Evolutionary conservation across 1,140 invertebrate genomes (phyloP).

Genomic region (Oryctes rhinoceros): DNA sequence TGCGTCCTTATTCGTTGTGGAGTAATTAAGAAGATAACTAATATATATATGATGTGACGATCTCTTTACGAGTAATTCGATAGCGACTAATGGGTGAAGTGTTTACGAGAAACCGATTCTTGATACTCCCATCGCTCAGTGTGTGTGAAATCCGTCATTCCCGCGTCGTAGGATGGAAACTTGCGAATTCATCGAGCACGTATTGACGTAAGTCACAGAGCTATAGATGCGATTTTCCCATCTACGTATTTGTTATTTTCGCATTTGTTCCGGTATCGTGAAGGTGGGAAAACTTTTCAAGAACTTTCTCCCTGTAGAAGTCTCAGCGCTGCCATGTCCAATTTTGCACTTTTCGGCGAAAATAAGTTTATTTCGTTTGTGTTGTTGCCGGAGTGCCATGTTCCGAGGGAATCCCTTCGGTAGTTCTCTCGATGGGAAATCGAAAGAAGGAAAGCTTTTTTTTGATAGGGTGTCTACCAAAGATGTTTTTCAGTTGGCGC

Average conservation of each 20-base stretch:
- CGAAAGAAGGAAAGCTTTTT: background rate
- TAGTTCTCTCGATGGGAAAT: background rate
- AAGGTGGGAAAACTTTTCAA: background rate
- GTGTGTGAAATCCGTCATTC: background rate
- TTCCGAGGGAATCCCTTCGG: background rate
- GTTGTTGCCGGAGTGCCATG: background rate
- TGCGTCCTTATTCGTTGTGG: background rate
- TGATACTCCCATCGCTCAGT: background rate
- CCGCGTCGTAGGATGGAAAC: background rate
- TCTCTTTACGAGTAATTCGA: background rate
- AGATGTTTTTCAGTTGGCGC: too few relatives aligned
- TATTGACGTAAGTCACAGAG: slow-evolving; percentile 17
- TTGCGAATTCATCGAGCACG: background rate
- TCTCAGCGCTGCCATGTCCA: background rate
- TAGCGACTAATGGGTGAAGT: background rate
- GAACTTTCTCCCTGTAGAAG: background rate
- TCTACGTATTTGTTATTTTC: background rate
- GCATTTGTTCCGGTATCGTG: background rate
- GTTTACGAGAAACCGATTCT: background rate
- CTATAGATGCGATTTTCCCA: background rate
- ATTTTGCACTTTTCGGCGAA: background rate
- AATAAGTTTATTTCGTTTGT: slow-evolving; percentile 35
- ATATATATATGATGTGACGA: background rate
- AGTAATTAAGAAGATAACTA: background rate
- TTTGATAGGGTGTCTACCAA: too few relatives aligned